A percentile compares a stretch with the other conserved stretches of the same genome.
Conservation (phyloP, 1,140 invertebrate genomes). For the Argopecten irradians region DNA sequence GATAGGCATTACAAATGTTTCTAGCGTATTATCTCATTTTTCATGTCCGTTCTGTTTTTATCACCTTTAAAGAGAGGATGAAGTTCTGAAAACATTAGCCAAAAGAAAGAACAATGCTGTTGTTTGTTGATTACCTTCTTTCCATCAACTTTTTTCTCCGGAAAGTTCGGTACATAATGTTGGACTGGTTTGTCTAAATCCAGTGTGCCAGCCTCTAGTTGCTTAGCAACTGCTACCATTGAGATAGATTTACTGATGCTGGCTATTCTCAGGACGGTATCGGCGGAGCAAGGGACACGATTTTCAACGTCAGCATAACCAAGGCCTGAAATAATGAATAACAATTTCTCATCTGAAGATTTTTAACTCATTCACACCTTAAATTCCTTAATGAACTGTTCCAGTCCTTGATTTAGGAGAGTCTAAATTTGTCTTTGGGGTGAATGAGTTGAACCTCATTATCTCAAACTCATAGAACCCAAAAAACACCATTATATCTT, state of each 20-base stretch:
- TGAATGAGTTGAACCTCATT: background rate
- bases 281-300: slow-evolving; percentile 75
- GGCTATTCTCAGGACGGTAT: slow-evolving; percentile 82
- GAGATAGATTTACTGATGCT: slow-evolving; percentile 83
- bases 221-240: slow-evolving; percentile 79
- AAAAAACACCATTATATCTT: background rate
- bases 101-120: too few species aligned
- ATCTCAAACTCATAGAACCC: background rate
- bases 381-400: too few species aligned
- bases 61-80: too few species aligned
- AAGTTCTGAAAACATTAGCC: too few species aligned
- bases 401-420: too few species aligned
- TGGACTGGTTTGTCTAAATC: slow-evolving; percentile 81
- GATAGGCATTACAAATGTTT: too few species aligned
- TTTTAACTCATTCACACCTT: too few species aligned
- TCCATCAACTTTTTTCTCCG: slow-evolving; percentile 77
- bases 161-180: slow-evolving; percentile 79
- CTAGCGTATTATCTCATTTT: too few species aligned
- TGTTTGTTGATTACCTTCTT: slow-evolving; percentile 68
- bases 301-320: slow-evolving; percentile 83
- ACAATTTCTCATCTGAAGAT: too few species aligned
- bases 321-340: slow-evolving; percentile 76
- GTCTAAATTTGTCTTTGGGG: too few species aligned
- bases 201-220: slow-evolving; percentile 80
- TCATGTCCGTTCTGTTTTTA: too few species aligned